These are phyloP conservation scores for Philopedon plagiatum DNA, from an alignment of 2,888 invertebrate genomes.

Conservation along the genomic window DNA sequence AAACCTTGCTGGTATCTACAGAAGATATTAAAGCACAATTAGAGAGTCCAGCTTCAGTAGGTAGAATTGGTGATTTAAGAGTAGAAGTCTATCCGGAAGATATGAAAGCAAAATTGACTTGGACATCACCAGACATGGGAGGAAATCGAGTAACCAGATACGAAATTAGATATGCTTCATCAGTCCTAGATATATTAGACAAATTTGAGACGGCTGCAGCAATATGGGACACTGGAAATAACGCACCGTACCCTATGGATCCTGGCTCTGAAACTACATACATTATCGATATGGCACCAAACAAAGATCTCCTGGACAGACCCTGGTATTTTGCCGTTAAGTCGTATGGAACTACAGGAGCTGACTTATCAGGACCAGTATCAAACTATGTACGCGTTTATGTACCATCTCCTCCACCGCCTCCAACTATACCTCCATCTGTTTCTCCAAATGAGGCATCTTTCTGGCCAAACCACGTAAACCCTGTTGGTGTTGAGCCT, in stretches of 20 bases:
- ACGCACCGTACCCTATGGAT: conserved; percentile 66
- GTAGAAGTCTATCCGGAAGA: conserved; percentile 68
- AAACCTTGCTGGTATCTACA: conserved; percentile 67
- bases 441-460: conserved; percentile 63
- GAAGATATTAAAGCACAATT: conserved; percentile 64
- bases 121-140: conserved; percentile 76
- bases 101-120: conserved; percentile 71
- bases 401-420: conserved; percentile 71
- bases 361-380: conserved; percentile 66
- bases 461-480: conserved; percentile 65
- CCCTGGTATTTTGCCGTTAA: conserved; percentile 72
- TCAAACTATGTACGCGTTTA: conserved; percentile 73
- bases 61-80: conserved; percentile 72
- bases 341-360: conserved; percentile 68
- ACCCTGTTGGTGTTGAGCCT: conserved; percentile 61
- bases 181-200: conserved; percentile 68
- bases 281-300: conserved; percentile 69
- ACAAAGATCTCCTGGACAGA: conserved; percentile 69
- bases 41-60: conserved; percentile 65
- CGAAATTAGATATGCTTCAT: conserved; percentile 70
- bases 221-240: conserved; percentile 68
- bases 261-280: conserved; percentile 72
- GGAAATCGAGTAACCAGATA: conserved; percentile 70
- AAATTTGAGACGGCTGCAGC: conserved; percentile 68
- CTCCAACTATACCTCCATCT: conserved; percentile 69